phyloP scores from a whole-genome alignment of 2,113 vertebrate genomes.

The Cyanoderma ruficeps region DNA sequence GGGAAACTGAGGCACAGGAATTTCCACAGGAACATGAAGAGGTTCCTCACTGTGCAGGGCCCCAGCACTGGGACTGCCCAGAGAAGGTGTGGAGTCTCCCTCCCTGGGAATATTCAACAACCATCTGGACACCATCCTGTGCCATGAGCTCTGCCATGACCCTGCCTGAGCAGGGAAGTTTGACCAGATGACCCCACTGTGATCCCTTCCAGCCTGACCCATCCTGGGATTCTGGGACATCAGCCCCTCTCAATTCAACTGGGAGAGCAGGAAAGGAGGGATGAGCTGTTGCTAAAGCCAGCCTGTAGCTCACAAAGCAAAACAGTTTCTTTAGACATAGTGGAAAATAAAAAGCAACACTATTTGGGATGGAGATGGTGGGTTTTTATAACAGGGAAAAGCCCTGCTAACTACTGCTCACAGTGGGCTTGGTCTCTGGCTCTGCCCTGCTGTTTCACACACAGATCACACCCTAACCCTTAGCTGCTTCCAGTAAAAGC shows the following conservation, averaged over 20 bases:
- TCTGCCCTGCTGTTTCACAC: neutral
- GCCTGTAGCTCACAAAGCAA: neutral
- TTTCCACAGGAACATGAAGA: neutral
- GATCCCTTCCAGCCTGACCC: neutral
- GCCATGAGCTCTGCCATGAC: neutral
- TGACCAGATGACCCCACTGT: accelerated
- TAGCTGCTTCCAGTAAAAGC: neutral
- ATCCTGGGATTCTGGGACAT: neutral
- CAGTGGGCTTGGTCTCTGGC: neutral
- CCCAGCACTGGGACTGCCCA: neutral
- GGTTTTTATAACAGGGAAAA: neutral
- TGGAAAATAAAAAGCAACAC: neutral
- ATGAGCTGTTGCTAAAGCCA: neutral
- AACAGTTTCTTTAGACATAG: neutral
- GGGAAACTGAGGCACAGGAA: neutral
- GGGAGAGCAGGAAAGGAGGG: neutral
- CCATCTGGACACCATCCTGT: too few relatives aligned
- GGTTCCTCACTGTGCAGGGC: neutral
- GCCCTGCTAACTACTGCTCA: accelerated
- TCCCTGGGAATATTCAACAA: too few relatives aligned
- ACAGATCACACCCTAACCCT: neutral
- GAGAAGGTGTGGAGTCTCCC: too few relatives aligned
- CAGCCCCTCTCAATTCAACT: neutral
- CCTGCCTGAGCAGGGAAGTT: neutral
- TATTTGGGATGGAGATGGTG: neutral